Base-by-base conservation (phyloP, 1,140 invertebrate species). In the Radopholus similis region DNA sequence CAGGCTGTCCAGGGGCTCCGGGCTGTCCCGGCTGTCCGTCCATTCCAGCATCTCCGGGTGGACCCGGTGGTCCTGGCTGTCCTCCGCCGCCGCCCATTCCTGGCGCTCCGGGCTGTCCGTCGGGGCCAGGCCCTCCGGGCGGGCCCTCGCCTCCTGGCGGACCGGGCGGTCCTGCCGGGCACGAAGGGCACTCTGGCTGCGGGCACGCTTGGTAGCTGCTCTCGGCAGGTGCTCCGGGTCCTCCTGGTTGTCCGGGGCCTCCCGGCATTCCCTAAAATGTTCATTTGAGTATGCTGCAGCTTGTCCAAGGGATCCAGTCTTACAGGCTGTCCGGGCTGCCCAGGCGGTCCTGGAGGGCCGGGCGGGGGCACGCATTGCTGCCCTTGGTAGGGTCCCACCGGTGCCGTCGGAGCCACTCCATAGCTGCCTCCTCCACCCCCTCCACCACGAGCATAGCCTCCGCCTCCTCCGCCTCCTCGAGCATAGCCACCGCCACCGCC, bases 401-500 rank as follows among this genome's bases (percentile, higher is more conserved):
- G n/a, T n/a, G n/a, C n/a, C n/a, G n/a, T n/a, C n/a, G n/a, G n/a
- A n/a, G n/a, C n/a, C n/a, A n/a, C n/a, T n/a, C n/a, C n/a, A n/a
- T n/a, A n/a, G n/a, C n/a, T n/a, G n/a, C 73, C 73, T 38, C 69
- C 49, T 34, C 64, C 54, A 9, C 60, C 65, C 9, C 60, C 64
- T 9, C 73, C 73, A 42, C 73, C 76, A 28, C 74, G 66, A 26
- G 73, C 76, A 40, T 74, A 75, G 18, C 62, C 37, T 9, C 71
- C 71, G 5, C 66, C 66, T 23, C 68, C 66, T 18, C 67, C 67
- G 5, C 67, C 67, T 21, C 67, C 67, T 15, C 67, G 66, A 40
- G 47, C 67, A n/a, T 66, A 44, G 44, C 35, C 68, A 37, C 2
- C 62, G 55, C 18, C 60, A 34, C 21, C 73, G 68, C 49, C 73